Evolutionary conservation across 2,113 vertebrate species (phyloP), one percentile per base, ranked within the genome.

Genomic region (Corapipo altera): DNA sequence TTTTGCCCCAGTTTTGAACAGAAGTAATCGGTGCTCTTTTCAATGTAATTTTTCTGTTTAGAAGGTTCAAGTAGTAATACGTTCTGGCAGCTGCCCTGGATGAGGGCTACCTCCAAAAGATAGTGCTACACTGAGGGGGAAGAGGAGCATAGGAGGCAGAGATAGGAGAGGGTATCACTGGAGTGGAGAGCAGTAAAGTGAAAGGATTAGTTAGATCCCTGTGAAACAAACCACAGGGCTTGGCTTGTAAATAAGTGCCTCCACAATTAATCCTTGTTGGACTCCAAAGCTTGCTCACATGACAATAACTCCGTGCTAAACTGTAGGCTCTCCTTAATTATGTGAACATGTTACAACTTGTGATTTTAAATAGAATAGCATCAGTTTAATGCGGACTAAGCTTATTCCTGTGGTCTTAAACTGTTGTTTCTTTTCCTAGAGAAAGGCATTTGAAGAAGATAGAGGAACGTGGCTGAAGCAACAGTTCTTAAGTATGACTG

Each of bases 401-500:
- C 26, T 83, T 88, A 48, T 72, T 94, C 17, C 16, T 93, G 46
- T 86, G 33, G 16, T 80, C 3, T 0, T 77, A 67, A 88, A 43
- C 12, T 76, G 21, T 18, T 5, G 1, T n/a, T 77, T 82, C 43
- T 59, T 91, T 62, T 94, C 80, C 82, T 93, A 99, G 99, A 99
- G 99, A 96, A 99, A 98, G 81, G 98, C 98, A 28, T 99, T 99
- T 97, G 99, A 99, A 94, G 99, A 99, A 88, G 99, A 99, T 49
- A 97, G 99, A 78, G 99, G 98, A 51, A 77, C 96, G 4, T 99
- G 99, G 99, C 97, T 99, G 83, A 99, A 99, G 96, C 99, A 99
- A 67, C 99, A 99, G 91, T 99, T 99, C 97, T 97, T 99, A 96
- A 99, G 98, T 95, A 98, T 99, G 98, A 99, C 99, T 91, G 98